Percentiles rank a stretch among this genome's conserved stretches.
Evolutionary conservation across 2,797 vertebrate genomes (phyloP).

Genomic region (Brotula barbata): DNA sequence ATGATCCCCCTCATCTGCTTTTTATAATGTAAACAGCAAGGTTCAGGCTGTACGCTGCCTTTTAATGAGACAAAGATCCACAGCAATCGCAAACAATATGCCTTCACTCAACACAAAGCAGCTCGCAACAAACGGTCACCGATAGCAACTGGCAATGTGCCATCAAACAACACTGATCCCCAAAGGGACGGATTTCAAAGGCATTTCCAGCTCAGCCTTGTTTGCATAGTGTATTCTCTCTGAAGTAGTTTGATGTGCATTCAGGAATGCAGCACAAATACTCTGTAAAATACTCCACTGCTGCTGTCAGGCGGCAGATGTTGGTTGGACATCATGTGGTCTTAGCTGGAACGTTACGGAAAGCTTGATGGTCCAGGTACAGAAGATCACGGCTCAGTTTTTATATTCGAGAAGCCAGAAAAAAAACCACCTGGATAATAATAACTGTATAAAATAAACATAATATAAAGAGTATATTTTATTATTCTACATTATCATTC

Average conservation of each 20-base stretch:
- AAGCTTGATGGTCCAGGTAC: too few species aligned
- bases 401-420: too few species aligned
- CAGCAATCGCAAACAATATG: constrained; percentile 59
- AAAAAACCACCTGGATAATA: too few species aligned
- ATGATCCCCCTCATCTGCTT: constrained; percentile 47
- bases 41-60: constrained; percentile 44
- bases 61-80: constrained; percentile 71
- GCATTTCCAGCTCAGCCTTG: constrained; percentile 52
- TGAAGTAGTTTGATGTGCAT: constrained; percentile 60
- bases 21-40: constrained; percentile 52
- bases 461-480: too few species aligned
- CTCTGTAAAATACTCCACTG: constrained; percentile 24
- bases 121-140: constrained; percentile 56
- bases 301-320: constrained; percentile 4
- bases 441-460: too few species aligned
- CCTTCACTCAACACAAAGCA: constrained; percentile 57
- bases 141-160: constrained; percentile 58
- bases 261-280: constrained; percentile 40
- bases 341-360: constrained; percentile 17
- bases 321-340: neutral
- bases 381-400: too few species aligned
- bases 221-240: constrained; percentile 64
- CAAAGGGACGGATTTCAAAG: constrained; percentile 63
- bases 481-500: too few species aligned
- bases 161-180: constrained; percentile 55